phyloP scores from a whole-genome alignment of 2,113 vertebrate species.

The Aegithalos caudatus region DNA sequence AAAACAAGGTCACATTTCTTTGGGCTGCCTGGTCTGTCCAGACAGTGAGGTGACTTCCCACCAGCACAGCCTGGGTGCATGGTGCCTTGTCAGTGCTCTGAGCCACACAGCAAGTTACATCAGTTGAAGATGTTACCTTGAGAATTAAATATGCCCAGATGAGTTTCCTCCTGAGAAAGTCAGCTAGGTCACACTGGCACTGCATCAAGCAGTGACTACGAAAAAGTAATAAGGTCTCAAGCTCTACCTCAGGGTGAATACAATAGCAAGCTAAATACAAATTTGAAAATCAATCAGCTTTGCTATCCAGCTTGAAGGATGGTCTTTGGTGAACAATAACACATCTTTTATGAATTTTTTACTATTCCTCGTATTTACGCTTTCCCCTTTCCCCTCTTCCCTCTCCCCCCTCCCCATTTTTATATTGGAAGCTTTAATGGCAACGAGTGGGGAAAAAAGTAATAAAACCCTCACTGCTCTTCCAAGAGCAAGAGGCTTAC shows the following conservation, averaged over 20 bases:
- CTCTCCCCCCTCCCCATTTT: no score
- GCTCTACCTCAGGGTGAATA: neutral
- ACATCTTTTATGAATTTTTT: neutral
- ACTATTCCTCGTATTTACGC: neutral
- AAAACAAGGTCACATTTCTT: fast-evolving
- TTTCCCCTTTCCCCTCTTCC: neutral
- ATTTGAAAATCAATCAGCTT: neutral
- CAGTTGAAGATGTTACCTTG: neutral
- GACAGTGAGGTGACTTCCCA: neutral
- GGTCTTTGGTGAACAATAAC: neutral
- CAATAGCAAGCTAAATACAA: neutral
- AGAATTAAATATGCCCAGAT: neutral
- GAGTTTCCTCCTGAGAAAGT: neutral
- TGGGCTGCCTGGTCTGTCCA: neutral
- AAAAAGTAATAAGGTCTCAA: neutral
- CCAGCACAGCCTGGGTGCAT: neutral
- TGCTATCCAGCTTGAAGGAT: neutral
- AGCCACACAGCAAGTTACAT: neutral
- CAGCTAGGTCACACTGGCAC: neutral
- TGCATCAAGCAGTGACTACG: neutral
- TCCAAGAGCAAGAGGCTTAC: neutral
- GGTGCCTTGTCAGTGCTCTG: neutral
- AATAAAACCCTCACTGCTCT: fast-evolving
- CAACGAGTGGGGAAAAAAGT: neutral
- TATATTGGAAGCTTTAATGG: neutral